Base-by-base conservation (phyloP, 1,140 invertebrate genomes). In the Bombus affinis region DNA sequence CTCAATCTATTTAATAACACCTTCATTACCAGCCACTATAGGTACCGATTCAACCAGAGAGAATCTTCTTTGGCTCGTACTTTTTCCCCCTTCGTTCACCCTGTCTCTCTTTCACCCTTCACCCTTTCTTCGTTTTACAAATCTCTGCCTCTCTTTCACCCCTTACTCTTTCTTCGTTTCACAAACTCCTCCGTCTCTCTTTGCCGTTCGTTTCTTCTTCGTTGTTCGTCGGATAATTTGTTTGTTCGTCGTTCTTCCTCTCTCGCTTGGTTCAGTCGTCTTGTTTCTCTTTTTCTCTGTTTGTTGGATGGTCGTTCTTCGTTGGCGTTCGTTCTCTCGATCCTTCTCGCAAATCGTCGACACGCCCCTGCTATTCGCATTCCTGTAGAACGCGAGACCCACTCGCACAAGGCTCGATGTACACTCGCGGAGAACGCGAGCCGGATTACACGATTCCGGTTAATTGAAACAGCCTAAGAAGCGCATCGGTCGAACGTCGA, bases 1-100 rank as follows among this genome's bases (percentile, higher is more conserved):
- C 93, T 94, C 92, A 93, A 94, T 95, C 93, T 92, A 93, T 94
- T 93, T 94, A 94, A 94, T 93, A 94, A 95, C 92, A 92, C 93
- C 92, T 94, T 93, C 92, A 95, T 95, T 94, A 94, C 89, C 87
- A 91, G 79, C 88, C 90, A 86, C 91, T 84, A 86, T 87, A 82
- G 86, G 87, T 86, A 89, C 84, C 83, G 78, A 89, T 86, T 79
- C 88, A 74, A 85, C 87, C 89, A 90, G 89, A 88, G 89, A 91
- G 90, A 37, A 79, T 44, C 77, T 59, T 92, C 89, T 12, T 91
- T 73, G 65, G 13, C 53, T 79, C 70, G 37, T 44, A 66, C 73
- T 74, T 73, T 70, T 68, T 42, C 65, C 70, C 42, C 28, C 28
- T 74, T 74, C 71, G 18, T 57, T 59, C n/a, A 42, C 62, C 81